Evolutionary conservation across 1,140 invertebrate species (phyloP).

Genomic region (Babylonia areolata): DNA sequence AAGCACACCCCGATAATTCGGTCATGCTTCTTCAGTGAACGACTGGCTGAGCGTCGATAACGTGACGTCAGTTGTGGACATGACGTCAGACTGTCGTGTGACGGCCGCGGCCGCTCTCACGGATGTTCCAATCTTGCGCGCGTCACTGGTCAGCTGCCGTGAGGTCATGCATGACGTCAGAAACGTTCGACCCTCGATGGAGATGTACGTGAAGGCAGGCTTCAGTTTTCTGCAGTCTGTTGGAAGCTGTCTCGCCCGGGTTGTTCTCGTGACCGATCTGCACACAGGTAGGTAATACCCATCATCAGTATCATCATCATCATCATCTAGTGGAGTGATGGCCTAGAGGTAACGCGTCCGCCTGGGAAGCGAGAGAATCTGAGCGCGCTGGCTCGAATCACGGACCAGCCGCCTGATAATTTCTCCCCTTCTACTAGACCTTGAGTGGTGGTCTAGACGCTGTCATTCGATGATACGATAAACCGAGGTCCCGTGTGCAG

Average conservation of each 20-base stretch:
- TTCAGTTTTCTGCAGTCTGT: not conserved
- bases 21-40: not conserved
- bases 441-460: no score
- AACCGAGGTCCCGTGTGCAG: no score
- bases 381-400: no score
- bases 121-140: not conserved
- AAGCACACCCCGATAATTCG: not conserved
- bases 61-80: conserved; percentile 12
- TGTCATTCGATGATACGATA: no score
- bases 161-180: conserved; percentile 12
- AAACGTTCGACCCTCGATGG: not conserved
- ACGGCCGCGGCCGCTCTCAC: conserved; percentile 13
- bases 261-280: conserved; percentile 15
- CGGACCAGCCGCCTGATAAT: no score
- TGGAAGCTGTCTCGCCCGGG: conserved; percentile 20
- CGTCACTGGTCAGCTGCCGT: conserved; percentile 18
- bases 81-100: conserved; percentile 31
- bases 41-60: conserved; percentile 19
- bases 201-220: not conserved
- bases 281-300: not conserved
- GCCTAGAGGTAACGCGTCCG: no score
- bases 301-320: no score
- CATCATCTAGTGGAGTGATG: no score
- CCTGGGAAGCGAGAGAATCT: no score
- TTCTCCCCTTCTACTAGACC: no score